Evolutionary conservation across 2,888 invertebrate genomes (phyloP).

Genomic region (Eristalinus sepulchralis): DNA sequence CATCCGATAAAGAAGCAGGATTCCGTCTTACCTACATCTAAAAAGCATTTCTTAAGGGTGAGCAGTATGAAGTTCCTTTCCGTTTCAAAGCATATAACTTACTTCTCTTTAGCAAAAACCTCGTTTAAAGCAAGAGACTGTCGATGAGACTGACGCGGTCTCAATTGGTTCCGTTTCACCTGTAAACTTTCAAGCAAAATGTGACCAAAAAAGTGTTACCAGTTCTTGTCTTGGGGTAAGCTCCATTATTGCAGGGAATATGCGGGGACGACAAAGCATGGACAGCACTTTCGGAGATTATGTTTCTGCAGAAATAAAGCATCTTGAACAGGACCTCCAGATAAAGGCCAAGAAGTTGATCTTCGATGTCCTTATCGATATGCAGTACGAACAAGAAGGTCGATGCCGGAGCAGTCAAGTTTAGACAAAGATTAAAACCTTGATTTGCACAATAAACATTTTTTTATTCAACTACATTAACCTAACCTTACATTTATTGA

Average conservation of each 20-base stretch:
- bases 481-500: background rate
- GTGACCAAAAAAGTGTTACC: background rate
- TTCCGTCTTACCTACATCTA: background rate
- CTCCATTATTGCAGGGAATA: background rate
- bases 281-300: slow-evolving; percentile 2
- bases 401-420: background rate
- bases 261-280: background rate
- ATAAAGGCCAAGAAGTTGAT: slow-evolving; percentile 12
- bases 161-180: slow-evolving; percentile 12
- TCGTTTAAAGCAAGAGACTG: background rate
- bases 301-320: background rate
- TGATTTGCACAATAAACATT: background rate
- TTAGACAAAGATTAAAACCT: background rate
- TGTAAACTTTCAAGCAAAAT: background rate
- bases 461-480: background rate
- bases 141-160: background rate
- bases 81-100: background rate
- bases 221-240: background rate
- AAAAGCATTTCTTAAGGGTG: slow-evolving; percentile 2
- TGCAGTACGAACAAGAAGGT: slow-evolving; percentile 6
- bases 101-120: background rate
- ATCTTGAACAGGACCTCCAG: slow-evolving; percentile 7
- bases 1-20: background rate
- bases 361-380: slow-evolving; percentile 7
- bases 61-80: background rate